Evolutionary conservation across 2,113 vertebrate genomes (phyloP).

Genomic region (Theristicus caerulescens): DNA sequence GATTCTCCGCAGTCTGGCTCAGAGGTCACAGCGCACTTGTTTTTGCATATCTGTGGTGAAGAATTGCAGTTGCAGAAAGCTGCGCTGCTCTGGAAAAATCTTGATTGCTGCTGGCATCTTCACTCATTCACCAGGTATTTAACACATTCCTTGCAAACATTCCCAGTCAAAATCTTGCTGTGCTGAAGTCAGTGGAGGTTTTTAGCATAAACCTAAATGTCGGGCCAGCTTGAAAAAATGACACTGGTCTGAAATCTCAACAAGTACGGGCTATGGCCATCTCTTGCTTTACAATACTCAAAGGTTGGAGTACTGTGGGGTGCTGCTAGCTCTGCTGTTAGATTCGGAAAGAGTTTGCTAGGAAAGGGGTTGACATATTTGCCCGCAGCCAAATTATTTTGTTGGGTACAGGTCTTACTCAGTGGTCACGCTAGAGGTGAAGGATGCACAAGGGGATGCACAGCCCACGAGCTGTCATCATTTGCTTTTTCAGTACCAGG

Average conservation of each 20-base stretch:
- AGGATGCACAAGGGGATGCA: neutral
- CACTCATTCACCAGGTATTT: slow-evolving; percentile 39
- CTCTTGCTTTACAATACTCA: neutral
- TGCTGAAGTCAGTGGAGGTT: neutral
- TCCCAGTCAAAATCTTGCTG: neutral
- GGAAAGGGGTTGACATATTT: neutral
- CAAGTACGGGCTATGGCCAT: neutral
- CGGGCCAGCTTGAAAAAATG: neutral
- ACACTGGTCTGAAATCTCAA: neutral
- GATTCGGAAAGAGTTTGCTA: neutral
- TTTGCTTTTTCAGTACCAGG: neutral
- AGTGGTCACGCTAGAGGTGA: neutral
- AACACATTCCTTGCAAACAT: neutral
- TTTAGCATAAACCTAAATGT: neutral
- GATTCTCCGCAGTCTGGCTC: neutral
- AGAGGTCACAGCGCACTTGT: neutral
- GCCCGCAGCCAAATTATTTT: neutral
- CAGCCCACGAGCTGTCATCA: neutral
- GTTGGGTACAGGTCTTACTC: neutral
- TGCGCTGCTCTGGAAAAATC: neutral
- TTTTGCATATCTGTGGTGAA: slow-evolving; percentile 41
- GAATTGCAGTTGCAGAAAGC: neutral
- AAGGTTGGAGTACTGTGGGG: neutral
- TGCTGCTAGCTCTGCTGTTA: neutral
- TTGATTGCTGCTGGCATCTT: slow-evolving; percentile 4